A percentile compares a stretch with the other conserved stretches of the same genome.
phyloP scores from a whole-genome alignment of 2,113 vertebrate genomes.

The Sapajus apella region DNA sequence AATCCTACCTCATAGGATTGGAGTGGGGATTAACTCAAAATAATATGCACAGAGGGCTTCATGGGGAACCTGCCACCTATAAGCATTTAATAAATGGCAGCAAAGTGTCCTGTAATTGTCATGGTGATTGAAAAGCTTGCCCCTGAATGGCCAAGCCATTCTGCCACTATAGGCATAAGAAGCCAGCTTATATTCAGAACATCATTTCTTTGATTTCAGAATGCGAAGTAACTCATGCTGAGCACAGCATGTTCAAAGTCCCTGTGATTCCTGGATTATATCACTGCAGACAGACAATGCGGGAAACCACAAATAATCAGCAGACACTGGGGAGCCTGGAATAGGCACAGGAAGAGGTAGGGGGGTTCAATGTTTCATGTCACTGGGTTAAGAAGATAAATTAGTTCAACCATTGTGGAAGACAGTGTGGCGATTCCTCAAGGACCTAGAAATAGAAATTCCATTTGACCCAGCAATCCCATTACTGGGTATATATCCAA shows the following conservation, averaged over 20 bases:
- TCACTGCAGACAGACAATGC: not conserved
- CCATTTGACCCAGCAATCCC: too few species aligned
- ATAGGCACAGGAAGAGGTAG: not conserved
- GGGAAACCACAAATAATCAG: not conserved
- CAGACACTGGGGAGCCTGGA: not conserved
- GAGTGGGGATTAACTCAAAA: not conserved
- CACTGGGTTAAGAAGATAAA: not conserved
- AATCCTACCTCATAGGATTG: not conserved
- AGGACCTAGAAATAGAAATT: too few species aligned
- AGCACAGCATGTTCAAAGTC: not conserved
- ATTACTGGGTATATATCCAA: too few species aligned
- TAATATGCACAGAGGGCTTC: fast-evolving
- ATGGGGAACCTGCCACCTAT: not conserved
- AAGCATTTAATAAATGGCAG: fast-evolving
- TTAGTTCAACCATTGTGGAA: too few species aligned
- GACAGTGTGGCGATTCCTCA: too few species aligned
- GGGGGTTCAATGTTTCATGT: too few species aligned
- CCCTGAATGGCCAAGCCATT: not conserved
- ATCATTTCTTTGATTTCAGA: not conserved
- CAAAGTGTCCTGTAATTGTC: fast-evolving
- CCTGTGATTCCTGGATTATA: not conserved
- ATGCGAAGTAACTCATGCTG: not conserved
- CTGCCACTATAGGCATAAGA: not conserved
- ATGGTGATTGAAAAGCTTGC: fast-evolving
- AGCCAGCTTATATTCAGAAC: not conserved